Conservation (phyloP, 2,113 vertebrate genomes). For the Gambusia holbrooki region DNA sequence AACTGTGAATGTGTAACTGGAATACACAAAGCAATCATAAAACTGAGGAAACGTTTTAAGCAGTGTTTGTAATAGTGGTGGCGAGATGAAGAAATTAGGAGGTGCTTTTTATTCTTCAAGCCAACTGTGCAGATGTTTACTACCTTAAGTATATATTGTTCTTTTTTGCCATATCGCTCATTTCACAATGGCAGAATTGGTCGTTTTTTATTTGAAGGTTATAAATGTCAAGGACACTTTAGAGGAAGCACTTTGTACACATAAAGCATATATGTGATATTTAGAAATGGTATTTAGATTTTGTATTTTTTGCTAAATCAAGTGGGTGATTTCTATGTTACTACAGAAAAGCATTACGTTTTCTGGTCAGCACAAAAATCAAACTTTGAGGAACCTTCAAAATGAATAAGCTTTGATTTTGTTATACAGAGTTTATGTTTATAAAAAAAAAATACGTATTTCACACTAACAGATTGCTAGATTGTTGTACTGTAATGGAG, state of each 20-base stretch:
- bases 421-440: constrained; percentile 44
- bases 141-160: constrained; percentile 11
- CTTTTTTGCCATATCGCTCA: constrained; percentile 37
- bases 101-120: constrained; percentile 45
- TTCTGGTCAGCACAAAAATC: constrained; percentile 53
- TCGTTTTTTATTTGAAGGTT: constrained; percentile 43
- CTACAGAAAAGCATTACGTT: constrained; percentile 47
- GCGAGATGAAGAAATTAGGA: background rate
- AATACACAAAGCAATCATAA: constrained; percentile 44
- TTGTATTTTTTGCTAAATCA: constrained; percentile 49
- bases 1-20: constrained; percentile 61
- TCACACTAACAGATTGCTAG: constrained; percentile 68
- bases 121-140: constrained; percentile 58
- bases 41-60: constrained; percentile 15
- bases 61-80: constrained; percentile 23
- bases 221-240: constrained; percentile 66
- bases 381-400: constrained; percentile 37
- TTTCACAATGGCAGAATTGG: constrained; percentile 33
- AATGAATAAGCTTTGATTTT: constrained; percentile 50
- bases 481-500: constrained; percentile 62
- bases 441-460: constrained; percentile 25
- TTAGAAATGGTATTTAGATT: constrained; percentile 48
- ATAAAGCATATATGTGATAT: constrained; percentile 39
- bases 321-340: constrained; percentile 40
- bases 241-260: constrained; percentile 71